Base-by-base conservation (phyloP, 23 tunicate species). In the Styela clava region DNA sequence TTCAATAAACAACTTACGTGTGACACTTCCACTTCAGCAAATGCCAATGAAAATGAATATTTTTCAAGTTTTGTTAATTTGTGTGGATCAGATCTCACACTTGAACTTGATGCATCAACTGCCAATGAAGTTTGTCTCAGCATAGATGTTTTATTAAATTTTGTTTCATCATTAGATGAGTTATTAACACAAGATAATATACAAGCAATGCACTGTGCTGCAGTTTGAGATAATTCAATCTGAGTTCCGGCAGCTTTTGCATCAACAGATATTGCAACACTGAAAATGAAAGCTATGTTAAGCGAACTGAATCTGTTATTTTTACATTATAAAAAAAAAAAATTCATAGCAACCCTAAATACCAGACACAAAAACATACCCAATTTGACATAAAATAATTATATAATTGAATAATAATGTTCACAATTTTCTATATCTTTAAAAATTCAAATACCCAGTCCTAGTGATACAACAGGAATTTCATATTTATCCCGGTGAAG, bases 201-300 rank as follows among this genome's bases (percentile, higher is more conserved):
- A 68, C 97, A 78, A 26, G 86, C 74, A 64, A 91, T 24, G 61
- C 91, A 88, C 27, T 85, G 83, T 0, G 84, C 89, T 16, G 97
- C 90, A 31, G 78, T 73, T 24, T 69, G 76, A 21, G 97, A 84
- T n/a, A 88, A 67, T 77, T 93, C 98, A 61, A 93, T 22, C 78
- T 93, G 98, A 24, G 88, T 73, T 44, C 98, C 98, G 31, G 72
- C 61, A 2, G 88, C 78, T 74, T 93, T 93, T 28, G 88, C 89
- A 63, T 93, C 98, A 44, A 84, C 68, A 24, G 90, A 71, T 16
- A 93, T 79, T 37, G 98, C 78, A 18, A 93, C 72, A 52, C 85
- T 86, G 64, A 74, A 67, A 74, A 52, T 24, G 22, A 80, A n/a
- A 34, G 64, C 31, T 22, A 18, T 28, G 29, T 62, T 81, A n/a